phyloP scores from a whole-genome alignment of 2,888 invertebrate species.

The Scelioninae gen. 2 region DNA sequence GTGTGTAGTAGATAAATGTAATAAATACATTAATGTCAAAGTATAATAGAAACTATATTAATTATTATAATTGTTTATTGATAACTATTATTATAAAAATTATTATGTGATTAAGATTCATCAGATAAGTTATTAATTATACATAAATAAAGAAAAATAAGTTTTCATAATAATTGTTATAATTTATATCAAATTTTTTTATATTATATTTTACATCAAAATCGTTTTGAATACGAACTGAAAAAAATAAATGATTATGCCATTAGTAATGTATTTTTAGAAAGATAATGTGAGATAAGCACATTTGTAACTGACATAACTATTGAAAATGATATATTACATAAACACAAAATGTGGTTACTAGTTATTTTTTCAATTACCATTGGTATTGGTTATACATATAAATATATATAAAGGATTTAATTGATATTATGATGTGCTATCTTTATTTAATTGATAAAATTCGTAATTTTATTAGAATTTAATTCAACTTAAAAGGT shows the following conservation, averaged over 20 bases:
- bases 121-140: too few species aligned
- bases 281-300: slow-evolving; percentile 43
- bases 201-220: too few species aligned
- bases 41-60: too few species aligned
- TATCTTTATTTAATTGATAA: slow-evolving; percentile 37
- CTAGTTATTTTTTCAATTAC: slow-evolving; percentile 9
- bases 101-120: too few species aligned
- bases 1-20: too few species aligned
- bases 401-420: background rate
- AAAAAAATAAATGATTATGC: slow-evolving; percentile 19
- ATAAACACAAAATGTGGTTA: slow-evolving; percentile 27
- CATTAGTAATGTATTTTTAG: slow-evolving; percentile 27
- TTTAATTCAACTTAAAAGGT: background rate
- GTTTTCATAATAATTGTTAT: too few species aligned
- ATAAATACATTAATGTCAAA: too few species aligned
- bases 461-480: background rate
- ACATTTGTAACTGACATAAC: slow-evolving; percentile 22
- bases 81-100: too few species aligned
- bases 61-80: too few species aligned
- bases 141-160: too few species aligned
- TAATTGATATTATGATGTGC: slow-evolving; percentile 17
- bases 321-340: slow-evolving; percentile 28
- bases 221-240: background rate
- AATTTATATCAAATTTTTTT: too few species aligned
- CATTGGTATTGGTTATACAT: slow-evolving; percentile 19